Evolutionary conservation across 92 coral and sea anemone genomes (phyloP).

Genomic region (Porites divaricata): DNA sequence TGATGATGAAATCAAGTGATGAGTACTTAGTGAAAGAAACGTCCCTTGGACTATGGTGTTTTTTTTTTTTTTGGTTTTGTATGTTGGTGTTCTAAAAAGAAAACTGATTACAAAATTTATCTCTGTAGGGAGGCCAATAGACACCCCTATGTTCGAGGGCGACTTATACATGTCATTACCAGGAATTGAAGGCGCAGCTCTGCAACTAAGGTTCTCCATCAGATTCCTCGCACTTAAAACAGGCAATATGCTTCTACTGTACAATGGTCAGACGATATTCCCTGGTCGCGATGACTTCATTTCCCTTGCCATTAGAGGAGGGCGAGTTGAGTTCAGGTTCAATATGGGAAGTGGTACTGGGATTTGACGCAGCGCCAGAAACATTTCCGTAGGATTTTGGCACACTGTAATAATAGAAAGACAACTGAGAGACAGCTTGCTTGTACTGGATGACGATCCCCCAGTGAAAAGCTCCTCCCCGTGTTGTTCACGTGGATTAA

Average conservation of each 20-base stretch:
- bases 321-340: constrained; percentile 71
- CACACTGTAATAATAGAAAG: constrained; percentile 78
- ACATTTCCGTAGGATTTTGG: constrained; percentile 78
- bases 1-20: too few species aligned
- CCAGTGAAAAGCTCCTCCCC: too few species aligned
- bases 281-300: constrained; percentile 78
- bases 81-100: too few species aligned
- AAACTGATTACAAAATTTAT: not conserved
- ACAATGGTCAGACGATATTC: constrained; percentile 80
- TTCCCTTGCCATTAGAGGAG: constrained; percentile 65
- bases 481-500: too few species aligned
- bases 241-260: constrained; percentile 72
- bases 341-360: constrained; percentile 78
- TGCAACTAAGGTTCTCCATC: constrained; percentile 70
- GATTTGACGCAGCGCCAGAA: constrained; percentile 61
- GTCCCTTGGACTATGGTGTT: too few species aligned
- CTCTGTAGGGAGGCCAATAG: constrained; percentile 66
- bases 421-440: constrained; percentile 52
- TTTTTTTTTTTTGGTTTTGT: too few species aligned
- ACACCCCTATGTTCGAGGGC: constrained; percentile 88
- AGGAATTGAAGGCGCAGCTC: constrained; percentile 84
- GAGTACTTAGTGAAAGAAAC: too few species aligned
- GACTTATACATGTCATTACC: constrained; percentile 81
- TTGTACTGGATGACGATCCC: too few species aligned
- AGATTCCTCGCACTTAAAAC: constrained; percentile 69